phyloP scores from a whole-genome alignment of 37 sponge, comb jelly and placozoan genomes.

The Aplysina aerophoba region DNA sequence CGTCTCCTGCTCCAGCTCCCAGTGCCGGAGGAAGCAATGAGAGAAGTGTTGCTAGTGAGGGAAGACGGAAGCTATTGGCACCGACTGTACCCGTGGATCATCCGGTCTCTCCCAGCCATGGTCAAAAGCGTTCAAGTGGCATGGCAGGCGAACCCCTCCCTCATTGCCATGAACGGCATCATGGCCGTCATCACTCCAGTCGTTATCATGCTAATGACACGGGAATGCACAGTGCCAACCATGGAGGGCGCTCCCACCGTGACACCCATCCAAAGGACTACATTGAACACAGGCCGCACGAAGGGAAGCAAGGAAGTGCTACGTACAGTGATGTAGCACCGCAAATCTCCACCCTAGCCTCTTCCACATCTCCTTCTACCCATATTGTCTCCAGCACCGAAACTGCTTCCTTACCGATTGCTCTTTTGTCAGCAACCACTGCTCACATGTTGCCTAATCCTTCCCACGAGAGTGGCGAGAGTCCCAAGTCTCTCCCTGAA shows the following conservation, averaged over 20 bases:
- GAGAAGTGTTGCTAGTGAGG: background rate
- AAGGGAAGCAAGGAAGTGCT: background rate
- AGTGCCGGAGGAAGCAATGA: background rate
- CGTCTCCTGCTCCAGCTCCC: background rate
- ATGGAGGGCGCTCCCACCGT: background rate
- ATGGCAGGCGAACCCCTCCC: background rate
- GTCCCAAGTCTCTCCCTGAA: conserved; percentile 5
- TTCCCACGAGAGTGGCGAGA: background rate
- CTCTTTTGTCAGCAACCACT: conserved; percentile 12
- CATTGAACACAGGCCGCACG: background rate
- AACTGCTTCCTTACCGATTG: background rate
- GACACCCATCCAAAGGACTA: conserved; percentile 4
- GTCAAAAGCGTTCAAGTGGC: background rate
- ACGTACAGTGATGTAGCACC: background rate
- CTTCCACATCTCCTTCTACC: background rate
- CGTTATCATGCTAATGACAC: background rate
- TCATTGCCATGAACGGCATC: conserved; percentile 5
- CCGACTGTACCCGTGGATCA: too few relatives aligned
- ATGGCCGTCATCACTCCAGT: conserved; percentile 13
- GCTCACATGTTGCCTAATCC: conserved; percentile 11
- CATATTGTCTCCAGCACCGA: background rate
- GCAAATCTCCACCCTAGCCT: background rate
- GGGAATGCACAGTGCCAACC: background rate
- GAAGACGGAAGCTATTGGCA: background rate
- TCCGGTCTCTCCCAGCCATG: background rate